phyloP scores from a whole-genome alignment of 2,888 invertebrate species.

The Leptopilina drosophilae region DNA sequence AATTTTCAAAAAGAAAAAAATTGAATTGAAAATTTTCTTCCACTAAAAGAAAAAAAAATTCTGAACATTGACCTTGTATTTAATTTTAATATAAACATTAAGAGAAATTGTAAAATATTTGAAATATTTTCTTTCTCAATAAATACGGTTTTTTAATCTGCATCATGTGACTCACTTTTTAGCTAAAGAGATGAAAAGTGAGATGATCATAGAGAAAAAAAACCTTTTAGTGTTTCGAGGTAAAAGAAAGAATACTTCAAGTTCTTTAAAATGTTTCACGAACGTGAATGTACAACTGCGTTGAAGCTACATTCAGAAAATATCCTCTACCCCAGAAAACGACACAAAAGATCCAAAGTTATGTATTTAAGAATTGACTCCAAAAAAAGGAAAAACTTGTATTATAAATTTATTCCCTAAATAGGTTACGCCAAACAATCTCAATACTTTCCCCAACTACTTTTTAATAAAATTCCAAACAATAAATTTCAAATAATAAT shows the following conservation, averaged over 20 bases:
- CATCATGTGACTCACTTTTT: background rate
- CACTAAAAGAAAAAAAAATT: no score
- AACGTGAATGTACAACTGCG: background rate
- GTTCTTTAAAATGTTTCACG: conserved; percentile 6
- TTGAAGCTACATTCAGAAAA: conserved; percentile 7
- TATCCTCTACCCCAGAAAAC: background rate
- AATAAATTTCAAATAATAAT: no score
- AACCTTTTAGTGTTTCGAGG: background rate
- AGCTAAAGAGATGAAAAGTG: background rate
- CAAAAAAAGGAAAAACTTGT: background rate
- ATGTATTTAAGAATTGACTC: background rate
- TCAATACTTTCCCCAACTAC: no score
- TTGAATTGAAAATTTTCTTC: background rate
- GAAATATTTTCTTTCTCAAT: background rate
- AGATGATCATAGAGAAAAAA: conserved; percentile 6
- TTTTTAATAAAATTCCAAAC: no score
- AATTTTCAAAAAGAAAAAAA: background rate
- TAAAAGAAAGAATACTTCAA: background rate
- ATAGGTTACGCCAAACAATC: background rate
- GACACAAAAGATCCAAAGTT: background rate
- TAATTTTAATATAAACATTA: no score
- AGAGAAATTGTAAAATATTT: background rate
- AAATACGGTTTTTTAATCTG: no score
- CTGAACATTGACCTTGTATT: no score
- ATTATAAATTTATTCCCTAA: background rate